These are phyloP conservation scores for Euproctis similis DNA, from an alignment of 2,888 invertebrate species.

Conservation along the genomic window DNA sequence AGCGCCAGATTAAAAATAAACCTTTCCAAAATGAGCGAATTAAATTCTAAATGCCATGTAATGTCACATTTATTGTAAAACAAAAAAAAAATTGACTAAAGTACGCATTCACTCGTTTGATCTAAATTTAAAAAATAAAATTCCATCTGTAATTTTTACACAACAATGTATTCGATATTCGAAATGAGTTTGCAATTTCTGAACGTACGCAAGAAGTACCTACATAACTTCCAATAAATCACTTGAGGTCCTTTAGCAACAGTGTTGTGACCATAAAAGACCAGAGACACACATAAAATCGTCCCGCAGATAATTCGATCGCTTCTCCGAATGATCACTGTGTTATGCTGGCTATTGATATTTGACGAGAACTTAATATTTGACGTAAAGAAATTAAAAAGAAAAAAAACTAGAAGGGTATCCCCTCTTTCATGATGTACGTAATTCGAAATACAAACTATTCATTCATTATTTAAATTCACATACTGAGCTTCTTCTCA, in stretches of 20 bases:
- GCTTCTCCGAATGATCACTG: conserved; percentile 46
- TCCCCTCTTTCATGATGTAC: too few species aligned
- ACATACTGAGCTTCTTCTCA: too few species aligned
- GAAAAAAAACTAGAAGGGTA: background rate
- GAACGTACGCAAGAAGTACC: conserved; percentile 21
- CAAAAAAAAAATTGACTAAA: conserved; percentile 1
- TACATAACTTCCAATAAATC: conserved; percentile 27
- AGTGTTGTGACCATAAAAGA: conserved; percentile 30
- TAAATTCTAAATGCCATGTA: too few species aligned
- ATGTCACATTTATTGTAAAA: background rate
- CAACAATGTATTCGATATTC: conserved; percentile 23
- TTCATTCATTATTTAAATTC: too few species aligned
- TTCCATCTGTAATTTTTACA: conserved; percentile 20
- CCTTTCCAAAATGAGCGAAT: too few species aligned
- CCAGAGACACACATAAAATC: conserved; percentile 42
- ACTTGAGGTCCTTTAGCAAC: conserved; percentile 34
- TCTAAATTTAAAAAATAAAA: conserved; percentile 22
- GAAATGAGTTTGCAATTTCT: conserved; percentile 45
- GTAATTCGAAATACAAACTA: too few species aligned
- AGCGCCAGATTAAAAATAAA: too few species aligned
- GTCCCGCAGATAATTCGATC: conserved; percentile 57
- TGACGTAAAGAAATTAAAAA: too few species aligned
- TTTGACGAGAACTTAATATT: background rate
- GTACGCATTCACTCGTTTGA: conserved; percentile 19
- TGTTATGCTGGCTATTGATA: conserved; percentile 5